Evolutionary conservation across 2,888 invertebrate genomes (phyloP).

Genomic region (Acleris laterana): DNA sequence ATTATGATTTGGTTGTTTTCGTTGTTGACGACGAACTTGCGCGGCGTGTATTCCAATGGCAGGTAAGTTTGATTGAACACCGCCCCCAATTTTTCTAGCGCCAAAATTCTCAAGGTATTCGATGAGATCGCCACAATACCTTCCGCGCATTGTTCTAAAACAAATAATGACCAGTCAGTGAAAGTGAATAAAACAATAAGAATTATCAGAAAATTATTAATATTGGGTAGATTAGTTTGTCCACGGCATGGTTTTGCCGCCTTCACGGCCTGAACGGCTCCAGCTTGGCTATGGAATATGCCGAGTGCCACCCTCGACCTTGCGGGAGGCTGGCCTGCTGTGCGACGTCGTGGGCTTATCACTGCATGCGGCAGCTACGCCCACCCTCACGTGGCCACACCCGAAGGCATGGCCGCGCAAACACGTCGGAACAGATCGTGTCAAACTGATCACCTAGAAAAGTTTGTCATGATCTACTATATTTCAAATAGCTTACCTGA

Average conservation of each 20-base stretch:
- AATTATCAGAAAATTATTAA: too few relatives aligned
- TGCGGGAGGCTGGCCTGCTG: slow-evolving; percentile 81
- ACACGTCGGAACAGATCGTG: slow-evolving; percentile 60
- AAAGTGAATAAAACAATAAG: too few relatives aligned
- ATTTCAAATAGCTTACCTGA: slow-evolving; percentile 75
- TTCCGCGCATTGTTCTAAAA: slow-evolving; percentile 97
- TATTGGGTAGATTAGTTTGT: slow-evolving; percentile 60
- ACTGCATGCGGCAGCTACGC: slow-evolving; percentile 82
- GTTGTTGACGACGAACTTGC: slow-evolving; percentile 96
- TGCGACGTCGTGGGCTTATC: slow-evolving; percentile 86
- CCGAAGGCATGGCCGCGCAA: slow-evolving; percentile 61
- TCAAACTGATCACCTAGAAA: too few relatives aligned
- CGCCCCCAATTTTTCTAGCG: slow-evolving; percentile 98
- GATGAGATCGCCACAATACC: slow-evolving; percentile 99
- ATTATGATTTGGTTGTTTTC: slow-evolving; percentile 95
- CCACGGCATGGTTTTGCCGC: slow-evolving; percentile 86
- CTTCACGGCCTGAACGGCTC: slow-evolving; percentile 87
- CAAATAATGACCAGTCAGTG: slow-evolving; percentile 12
- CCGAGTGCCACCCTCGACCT: slow-evolving; percentile 83
- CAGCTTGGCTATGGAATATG: slow-evolving; percentile 91
- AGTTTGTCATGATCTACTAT: not conserved
- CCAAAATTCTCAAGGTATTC: slow-evolving; percentile 98
- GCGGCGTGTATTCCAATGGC: slow-evolving; percentile 97
- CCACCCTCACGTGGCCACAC: slow-evolving; percentile 63
- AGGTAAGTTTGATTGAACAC: slow-evolving; percentile 98